These are phyloP conservation scores for Plumapathes pennacea DNA, from an alignment of 92 coral and sea anemone genomes.

Conservation along the genomic window DNA sequence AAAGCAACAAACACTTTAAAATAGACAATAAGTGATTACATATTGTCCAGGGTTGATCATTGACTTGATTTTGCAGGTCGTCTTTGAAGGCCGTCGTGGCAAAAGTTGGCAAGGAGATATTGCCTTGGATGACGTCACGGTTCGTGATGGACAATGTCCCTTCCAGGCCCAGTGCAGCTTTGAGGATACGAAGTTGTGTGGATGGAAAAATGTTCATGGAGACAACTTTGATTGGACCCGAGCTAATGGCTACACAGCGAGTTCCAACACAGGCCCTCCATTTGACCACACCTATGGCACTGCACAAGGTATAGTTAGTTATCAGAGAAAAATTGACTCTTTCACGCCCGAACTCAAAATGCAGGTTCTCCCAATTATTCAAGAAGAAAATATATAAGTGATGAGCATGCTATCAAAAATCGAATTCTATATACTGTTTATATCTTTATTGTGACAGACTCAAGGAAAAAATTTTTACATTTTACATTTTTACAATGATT, in stretches of 20 bases:
- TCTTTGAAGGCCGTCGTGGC: constrained; percentile 89
- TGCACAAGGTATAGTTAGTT: constrained; percentile 62
- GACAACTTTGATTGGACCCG: constrained; percentile 98
- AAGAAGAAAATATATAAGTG: no score
- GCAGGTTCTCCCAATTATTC: no score
- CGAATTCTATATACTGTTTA: no score
- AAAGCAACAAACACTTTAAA: no score
- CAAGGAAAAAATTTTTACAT: no score
- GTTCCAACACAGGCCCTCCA: constrained; percentile 87
- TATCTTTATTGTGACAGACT: no score
- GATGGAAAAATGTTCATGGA: constrained; percentile 83
- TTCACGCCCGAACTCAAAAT: no score
- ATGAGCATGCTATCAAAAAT: no score
- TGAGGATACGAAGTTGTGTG: constrained; percentile 77
- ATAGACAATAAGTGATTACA: no score
- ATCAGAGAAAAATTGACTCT: no score
- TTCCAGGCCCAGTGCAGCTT: constrained; percentile 79
- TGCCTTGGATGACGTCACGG: constrained; percentile 80
- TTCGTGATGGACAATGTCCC: constrained; percentile 84
- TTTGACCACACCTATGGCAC: constrained; percentile 86
- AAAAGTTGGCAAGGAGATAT: constrained; percentile 88
- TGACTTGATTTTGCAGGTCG: constrained; percentile 70
- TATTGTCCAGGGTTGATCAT: no score
- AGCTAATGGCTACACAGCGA: constrained; percentile 81
- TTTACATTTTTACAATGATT: no score